phyloP scores from a whole-genome alignment of 2,113 vertebrate species.

The Lepisosteus oculatus region DNA sequence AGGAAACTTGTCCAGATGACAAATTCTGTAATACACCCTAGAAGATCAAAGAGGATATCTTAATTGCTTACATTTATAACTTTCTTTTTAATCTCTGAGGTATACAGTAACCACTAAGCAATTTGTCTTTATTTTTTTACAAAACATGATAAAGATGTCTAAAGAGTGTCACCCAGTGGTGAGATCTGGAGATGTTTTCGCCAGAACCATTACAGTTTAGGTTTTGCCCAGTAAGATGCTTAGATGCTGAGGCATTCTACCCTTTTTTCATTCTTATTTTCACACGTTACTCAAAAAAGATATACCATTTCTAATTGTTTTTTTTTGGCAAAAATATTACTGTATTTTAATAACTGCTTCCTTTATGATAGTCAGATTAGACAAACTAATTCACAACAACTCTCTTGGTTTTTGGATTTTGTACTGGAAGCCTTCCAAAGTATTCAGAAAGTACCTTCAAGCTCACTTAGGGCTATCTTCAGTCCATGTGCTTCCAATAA shows the following conservation, averaged over 20 bases:
- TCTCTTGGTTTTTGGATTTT: too few relatives aligned
- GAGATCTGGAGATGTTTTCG: background rate
- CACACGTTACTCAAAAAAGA: too few relatives aligned
- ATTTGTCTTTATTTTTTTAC: background rate
- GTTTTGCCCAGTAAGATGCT: background rate
- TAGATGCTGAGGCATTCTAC: background rate
- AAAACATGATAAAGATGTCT: conserved; percentile 12
- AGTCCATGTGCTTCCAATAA: too few relatives aligned
- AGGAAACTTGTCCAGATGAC: background rate
- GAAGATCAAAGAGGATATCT: conserved; percentile 3
- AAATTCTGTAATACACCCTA: conserved; percentile 6
- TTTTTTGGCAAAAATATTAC: too few relatives aligned
- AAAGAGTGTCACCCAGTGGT: conserved; percentile 29
- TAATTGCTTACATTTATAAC: conserved; percentile 16
- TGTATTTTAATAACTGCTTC: too few relatives aligned
- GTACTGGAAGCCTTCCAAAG: too few relatives aligned
- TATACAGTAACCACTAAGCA: background rate
- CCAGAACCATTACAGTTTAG: background rate
- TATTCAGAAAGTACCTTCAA: too few relatives aligned
- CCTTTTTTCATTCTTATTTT: background rate
- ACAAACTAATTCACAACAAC: too few relatives aligned
- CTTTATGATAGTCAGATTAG: too few relatives aligned
- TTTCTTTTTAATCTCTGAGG: conserved; percentile 6
- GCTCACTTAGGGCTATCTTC: too few relatives aligned
- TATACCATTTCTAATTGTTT: too few relatives aligned